Evolutionary conservation across 30 jellyfish, hydroid and myxozoan species (phyloP).

Genomic region (Hydractinia symbiolongicarpus): DNA sequence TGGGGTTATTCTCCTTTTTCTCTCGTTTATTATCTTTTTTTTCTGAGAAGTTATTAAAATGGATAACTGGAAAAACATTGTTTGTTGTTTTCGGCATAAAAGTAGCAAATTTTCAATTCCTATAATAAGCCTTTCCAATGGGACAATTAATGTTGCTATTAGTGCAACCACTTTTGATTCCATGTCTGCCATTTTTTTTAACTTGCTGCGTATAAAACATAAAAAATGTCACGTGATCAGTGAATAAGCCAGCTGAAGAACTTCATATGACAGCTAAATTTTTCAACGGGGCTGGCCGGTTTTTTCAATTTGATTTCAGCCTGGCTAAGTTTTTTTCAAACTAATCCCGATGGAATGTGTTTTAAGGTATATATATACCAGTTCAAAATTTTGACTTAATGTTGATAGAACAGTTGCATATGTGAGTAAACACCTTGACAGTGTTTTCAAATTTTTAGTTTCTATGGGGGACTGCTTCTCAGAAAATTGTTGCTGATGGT

Average conservation of each 20-base stretch:
- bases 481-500: too few relatives aligned
- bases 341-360: too few relatives aligned
- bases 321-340: too few relatives aligned
- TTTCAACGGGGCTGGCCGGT: conserved; percentile 47
- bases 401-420: too few relatives aligned
- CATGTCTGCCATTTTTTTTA: conserved; percentile 35
- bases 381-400: too few relatives aligned
- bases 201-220: background rate
- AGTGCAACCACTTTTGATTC: conserved; percentile 31
- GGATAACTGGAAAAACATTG: conserved; percentile 2
- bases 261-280: conserved; percentile 35
- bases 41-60: background rate
- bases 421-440: too few relatives aligned
- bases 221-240: conserved; percentile 6
- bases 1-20: conserved; percentile 28
- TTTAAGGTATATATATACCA: too few relatives aligned
- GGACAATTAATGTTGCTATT: conserved; percentile 18
- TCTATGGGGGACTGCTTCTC: too few relatives aligned
- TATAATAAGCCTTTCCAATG: conserved; percentile 5
- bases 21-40: conserved; percentile 8
- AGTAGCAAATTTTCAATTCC: conserved; percentile 27
- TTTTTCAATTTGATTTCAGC: too few relatives aligned
- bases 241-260: conserved; percentile 58
- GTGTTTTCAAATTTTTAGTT: too few relatives aligned
- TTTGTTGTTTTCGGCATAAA: conserved; percentile 9